Base-by-base conservation (phyloP, 1,140 invertebrate genomes). In the Drosophila nikananu region DNA sequence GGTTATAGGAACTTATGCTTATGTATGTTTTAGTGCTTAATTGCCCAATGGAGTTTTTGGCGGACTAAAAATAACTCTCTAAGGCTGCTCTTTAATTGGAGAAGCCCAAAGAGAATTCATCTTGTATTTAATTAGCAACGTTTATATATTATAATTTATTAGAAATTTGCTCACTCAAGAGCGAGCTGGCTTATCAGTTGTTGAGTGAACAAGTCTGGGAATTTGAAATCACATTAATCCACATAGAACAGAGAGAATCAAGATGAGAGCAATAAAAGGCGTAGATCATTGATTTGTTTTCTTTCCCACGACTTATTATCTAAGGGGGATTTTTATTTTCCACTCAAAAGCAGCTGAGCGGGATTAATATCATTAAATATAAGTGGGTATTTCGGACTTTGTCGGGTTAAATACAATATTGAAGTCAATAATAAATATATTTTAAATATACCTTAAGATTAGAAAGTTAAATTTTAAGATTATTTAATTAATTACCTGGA, bases 311-410 rank as follows among this genome's bases (percentile, higher is more conserved):
- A n/a, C 39, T 32, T 55, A 39, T 42, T 42, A 58, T 25, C 9
- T 13, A 5, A 8, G 62, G 15, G 35, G 65, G 32, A 7, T 42
- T 54, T 71, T 60, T 52, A 30, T 52, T 57, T 39, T 55, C 32
- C 42, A 39, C 66, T 72, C 51, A 39, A 41, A 54, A 48, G 37
- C 37, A 54, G 64, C 23, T 25, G 48, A 65, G 37, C 46, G 8
- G 8, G 37, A 25, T 44, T 15, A 2, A 15, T 3, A n/a, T 5
- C 21, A 23, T n/a, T 39, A 7, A 57, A 25, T 25, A 25, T 25
- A 57, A 3, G 5, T 8, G 63, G 12, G 27, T 19, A 65, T 58
- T 8, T 39, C 1, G 13, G 60, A n/a, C 12, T 25, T 8, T 12
- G 9, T 32, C 10, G 12, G 9, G 32, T 12, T 32, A 32, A 32